Percentiles rank a stretch among this genome's conserved stretches.
These are phyloP conservation scores for Carapus acus DNA, from an alignment of 2,797 vertebrate species.

Conservation along the genomic window DNA sequence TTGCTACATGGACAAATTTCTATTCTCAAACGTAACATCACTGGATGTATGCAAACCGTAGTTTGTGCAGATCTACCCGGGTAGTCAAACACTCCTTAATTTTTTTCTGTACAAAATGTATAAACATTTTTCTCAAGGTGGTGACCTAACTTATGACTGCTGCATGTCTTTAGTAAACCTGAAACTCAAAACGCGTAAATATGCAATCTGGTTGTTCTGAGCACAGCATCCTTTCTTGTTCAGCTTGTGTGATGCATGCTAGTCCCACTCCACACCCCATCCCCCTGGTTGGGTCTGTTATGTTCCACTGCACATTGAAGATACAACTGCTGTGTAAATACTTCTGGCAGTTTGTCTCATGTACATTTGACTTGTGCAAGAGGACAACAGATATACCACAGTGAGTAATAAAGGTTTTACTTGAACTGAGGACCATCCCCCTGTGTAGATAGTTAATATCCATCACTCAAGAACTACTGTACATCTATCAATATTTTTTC, in stretches of 20 bases:
- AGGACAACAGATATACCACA: conserved; percentile 61
- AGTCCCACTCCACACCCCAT: conserved; percentile 26
- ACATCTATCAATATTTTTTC: neutral
- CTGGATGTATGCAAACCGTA: conserved; percentile 25
- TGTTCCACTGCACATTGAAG: conserved; percentile 39
- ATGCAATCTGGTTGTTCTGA: conserved; percentile 39
- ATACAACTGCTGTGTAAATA: conserved; percentile 66
- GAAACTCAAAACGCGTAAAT: conserved; percentile 23
- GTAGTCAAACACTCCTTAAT: neutral
- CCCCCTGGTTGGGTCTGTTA: conserved; percentile 16
- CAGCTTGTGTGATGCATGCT: conserved; percentile 45
- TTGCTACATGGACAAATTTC: conserved; percentile 26
- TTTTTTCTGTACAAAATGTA: too few species aligned
- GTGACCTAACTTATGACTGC: conserved; percentile 20
- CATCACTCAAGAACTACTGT: too few species aligned
- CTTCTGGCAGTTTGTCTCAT: conserved; percentile 51
- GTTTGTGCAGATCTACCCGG: conserved; percentile 10
- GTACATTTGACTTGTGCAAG: conserved; percentile 65
- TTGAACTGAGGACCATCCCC: conserved; percentile 42
- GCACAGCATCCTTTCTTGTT: conserved; percentile 10
- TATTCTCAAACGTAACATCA: conserved; percentile 39
- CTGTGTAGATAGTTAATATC: too few species aligned
- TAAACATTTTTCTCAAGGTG: conserved; percentile 18
- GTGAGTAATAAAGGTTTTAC: conserved; percentile 69
- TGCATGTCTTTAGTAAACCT: conserved; percentile 14